phyloP scores from a whole-genome alignment of 2,113 vertebrate species.

The Girardinichthys multiradiatus region DNA sequence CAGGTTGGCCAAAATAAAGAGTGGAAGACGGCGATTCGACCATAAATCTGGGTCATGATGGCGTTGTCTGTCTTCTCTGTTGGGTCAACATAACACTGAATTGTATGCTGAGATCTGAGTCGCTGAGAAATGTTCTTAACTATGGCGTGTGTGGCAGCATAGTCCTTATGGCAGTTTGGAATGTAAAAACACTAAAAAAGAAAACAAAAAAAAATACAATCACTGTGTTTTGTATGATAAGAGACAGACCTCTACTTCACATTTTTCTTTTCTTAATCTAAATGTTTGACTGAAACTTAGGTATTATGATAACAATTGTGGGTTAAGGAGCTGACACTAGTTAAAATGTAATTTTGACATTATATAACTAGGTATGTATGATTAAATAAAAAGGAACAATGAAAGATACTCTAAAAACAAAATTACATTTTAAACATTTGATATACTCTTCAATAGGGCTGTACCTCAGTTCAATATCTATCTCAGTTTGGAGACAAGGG shows the following conservation, averaged over 20 bases:
- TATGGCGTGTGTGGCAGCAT: slow-evolving; percentile 81
- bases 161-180: slow-evolving; percentile 90
- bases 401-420: no score
- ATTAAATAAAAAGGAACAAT: no score
- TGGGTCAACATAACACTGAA: slow-evolving; percentile 88
- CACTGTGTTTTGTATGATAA: background rate
- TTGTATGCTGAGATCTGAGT: slow-evolving; percentile 86
- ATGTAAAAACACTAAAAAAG: slow-evolving; percentile 89
- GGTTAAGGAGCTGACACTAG: no score
- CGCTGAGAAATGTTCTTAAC: slow-evolving; percentile 89
- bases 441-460: no score
- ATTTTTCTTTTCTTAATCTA: background rate
- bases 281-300: background rate
- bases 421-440: no score
- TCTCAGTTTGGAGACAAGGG: no score
- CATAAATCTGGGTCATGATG: slow-evolving; percentile 90
- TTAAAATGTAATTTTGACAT: no score
- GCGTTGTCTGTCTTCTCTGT: slow-evolving; percentile 84
- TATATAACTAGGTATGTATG: no score
- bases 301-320: background rate
- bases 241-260: background rate
- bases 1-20: slow-evolving; percentile 94
- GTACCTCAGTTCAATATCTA: no score
- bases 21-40: slow-evolving; percentile 86
- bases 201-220: slow-evolving; percentile 1